phyloP scores from a whole-genome alignment of 2,797 vertebrate genomes.

The Myiothlypis coronata region DNA sequence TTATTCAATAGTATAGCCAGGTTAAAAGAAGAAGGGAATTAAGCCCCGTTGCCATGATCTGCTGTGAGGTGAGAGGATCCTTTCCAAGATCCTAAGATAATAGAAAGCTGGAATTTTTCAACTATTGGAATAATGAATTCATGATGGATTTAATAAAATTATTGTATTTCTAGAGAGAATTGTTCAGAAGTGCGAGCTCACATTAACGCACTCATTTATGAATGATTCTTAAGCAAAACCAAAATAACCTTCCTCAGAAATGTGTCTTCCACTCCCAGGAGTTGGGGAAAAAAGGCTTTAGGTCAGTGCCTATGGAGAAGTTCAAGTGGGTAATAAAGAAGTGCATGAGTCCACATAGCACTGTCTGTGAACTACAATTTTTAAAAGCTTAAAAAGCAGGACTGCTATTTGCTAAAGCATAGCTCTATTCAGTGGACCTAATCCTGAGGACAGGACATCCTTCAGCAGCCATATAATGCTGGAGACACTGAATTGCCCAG shows the following conservation, averaged over 20 bases:
- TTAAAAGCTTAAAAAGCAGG: not conserved
- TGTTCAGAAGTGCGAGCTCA: not conserved
- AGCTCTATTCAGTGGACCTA: not conserved
- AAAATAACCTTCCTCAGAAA: not conserved
- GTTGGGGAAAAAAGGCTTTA: conserved; percentile 57
- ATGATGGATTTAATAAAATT: not conserved
- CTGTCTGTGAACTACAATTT: conserved; percentile 52
- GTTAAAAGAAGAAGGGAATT: not conserved
- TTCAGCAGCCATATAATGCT: not conserved
- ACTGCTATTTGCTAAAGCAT: not conserved
- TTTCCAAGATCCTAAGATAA: not conserved
- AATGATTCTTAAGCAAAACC: not conserved
- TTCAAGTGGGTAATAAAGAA: conserved; percentile 77
- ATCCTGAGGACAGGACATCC: not conserved
- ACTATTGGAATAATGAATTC: not conserved
- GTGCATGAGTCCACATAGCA: conserved; percentile 64
- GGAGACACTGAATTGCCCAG: not conserved
- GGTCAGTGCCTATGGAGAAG: conserved; percentile 64
- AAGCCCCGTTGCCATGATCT: not conserved
- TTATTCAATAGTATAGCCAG: not conserved
- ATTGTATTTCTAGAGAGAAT: not conserved
- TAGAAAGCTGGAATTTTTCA: not conserved
- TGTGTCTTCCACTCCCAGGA: conserved; percentile 59
- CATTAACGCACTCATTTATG: not conserved
- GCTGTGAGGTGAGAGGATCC: not conserved